Evolutionary conservation across 2,888 invertebrate genomes (phyloP), one percentile per base, ranked within the genome.

Genomic region (Cylloceria caligata): DNA sequence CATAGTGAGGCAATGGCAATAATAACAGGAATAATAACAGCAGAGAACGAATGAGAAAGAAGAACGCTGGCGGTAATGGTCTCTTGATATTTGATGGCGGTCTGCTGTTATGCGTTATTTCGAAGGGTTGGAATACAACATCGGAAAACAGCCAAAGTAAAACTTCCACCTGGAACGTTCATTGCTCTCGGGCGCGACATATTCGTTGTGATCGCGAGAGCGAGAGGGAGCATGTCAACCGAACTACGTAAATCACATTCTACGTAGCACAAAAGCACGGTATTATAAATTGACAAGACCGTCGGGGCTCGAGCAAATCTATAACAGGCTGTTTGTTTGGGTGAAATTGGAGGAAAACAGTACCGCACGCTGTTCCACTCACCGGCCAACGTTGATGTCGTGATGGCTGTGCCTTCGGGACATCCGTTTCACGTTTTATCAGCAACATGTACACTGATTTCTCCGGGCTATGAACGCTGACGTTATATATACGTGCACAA

Each of bases 281-380:
- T 84, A 87, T 89, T 88, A 88, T 86, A 86, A 88, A 89, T 88
- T 89, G 87, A 89, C 86, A 88, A 88, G 86, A 77, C 81, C 84
- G 84, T 80, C 82, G 60, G 39, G 42, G 34, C 36, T 39, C 57
- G 42, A 71, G 85, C 87, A 87, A 89, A 89, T 89, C 89, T 89
- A 88, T 89, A 90, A 88, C 86, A 81, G 86, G 82, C 84, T 89
- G 88, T 89, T 89, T 89, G 90, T 89, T 88, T 88, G 88, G 87
- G 86, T 86, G 86, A 89, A 89, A 89, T 90, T 90, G 89, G 89
- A 89, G 87, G 89, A 89, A 90, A 90, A 90, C 89, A 88, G 87
- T 86, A 86, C 85, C 86, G 87, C 7, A n/a, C n/a, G 13, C 68
- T 6, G 34, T 71, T 78, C 62, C 77, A 71, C 84, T 87, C 85